Evolutionary conservation across 2,113 vertebrate genomes (phyloP).

Genomic region (Microtus richardsoni): DNA sequence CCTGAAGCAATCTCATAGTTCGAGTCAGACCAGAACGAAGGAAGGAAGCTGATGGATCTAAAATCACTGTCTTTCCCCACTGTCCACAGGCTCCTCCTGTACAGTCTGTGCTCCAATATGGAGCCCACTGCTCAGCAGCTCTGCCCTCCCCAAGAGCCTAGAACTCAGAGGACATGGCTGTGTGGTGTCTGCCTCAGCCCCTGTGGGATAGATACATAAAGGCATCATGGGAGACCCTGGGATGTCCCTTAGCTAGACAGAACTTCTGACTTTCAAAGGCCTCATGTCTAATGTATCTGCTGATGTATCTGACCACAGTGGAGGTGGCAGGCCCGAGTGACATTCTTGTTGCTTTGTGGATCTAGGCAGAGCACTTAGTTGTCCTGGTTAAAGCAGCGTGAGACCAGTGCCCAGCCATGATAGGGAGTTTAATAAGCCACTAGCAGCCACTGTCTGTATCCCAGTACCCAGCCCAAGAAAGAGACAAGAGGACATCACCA

Average conservation of each 20-base stretch:
- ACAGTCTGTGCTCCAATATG: not conserved
- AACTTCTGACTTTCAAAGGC: not conserved
- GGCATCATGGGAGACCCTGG: fast-evolving
- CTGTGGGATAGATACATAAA: too few species aligned
- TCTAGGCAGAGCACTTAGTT: not conserved
- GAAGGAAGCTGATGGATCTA: not conserved
- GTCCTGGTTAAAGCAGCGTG: not conserved
- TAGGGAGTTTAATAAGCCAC: not conserved
- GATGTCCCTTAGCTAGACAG: fast-evolving
- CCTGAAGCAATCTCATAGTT: not conserved
- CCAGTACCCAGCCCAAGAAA: not conserved
- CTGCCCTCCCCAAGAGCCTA: not conserved
- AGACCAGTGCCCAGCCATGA: not conserved
- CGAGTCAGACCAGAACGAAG: not conserved
- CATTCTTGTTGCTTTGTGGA: not conserved
- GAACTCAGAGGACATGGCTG: not conserved
- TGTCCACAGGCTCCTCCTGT: not conserved
- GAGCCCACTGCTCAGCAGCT: not conserved
- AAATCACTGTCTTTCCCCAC: not conserved
- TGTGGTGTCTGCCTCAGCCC: not conserved
- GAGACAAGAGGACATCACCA: fast-evolving
- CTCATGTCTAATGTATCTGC: too few species aligned
- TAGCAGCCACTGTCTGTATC: too few species aligned
- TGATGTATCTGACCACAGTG: too few species aligned
- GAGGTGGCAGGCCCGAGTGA: not conserved